Conservation (phyloP, 2,113 vertebrate species). For the Eolophus roseicapilla region DNA sequence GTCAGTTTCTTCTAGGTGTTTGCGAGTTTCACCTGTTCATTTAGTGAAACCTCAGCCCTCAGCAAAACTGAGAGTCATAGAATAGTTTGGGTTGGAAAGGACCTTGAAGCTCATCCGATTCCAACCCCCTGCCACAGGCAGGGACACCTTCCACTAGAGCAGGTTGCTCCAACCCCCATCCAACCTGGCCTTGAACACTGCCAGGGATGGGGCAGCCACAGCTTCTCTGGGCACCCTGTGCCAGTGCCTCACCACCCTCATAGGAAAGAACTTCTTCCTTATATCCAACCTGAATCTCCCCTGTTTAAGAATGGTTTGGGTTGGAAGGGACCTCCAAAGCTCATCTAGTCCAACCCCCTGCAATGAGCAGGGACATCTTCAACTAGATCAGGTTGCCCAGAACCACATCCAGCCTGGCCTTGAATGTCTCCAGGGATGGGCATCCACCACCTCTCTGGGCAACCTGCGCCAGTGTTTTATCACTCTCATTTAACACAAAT, state of each 20-base stretch:
- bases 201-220: too few species aligned
- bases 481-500: background rate
- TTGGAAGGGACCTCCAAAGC: too few species aligned
- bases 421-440: background rate
- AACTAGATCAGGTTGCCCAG: background rate
- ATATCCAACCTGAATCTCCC: too few species aligned
- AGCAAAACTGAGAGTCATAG: background rate
- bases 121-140: background rate
- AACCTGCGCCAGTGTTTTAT: background rate
- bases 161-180: background rate
- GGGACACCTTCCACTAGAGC: accelerated
- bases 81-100: background rate
- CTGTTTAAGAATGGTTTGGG: too few species aligned
- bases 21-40: background rate
- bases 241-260: too few species aligned
- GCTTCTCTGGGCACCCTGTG: too few species aligned
- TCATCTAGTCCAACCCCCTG: background rate
- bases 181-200: too few species aligned
- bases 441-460: background rate
- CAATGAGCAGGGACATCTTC: background rate
- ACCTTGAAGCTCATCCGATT: background rate
- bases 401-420: background rate
- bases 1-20: background rate
- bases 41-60: background rate
- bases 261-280: too few species aligned